phyloP scores from a whole-genome alignment of 2,888 invertebrate species.

The Gasteruption jaculator region DNA sequence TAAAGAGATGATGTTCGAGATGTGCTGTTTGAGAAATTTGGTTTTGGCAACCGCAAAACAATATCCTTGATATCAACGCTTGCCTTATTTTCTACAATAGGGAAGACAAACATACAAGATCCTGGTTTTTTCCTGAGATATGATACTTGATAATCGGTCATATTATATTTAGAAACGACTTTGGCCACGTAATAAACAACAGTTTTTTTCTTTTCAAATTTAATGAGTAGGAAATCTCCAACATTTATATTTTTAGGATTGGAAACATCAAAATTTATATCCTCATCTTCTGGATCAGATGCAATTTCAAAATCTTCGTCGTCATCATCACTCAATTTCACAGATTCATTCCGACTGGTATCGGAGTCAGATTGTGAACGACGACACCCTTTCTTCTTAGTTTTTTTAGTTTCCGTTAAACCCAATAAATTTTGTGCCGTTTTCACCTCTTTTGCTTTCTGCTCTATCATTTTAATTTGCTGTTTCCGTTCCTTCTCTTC shows the following conservation, averaged over 20 bases:
- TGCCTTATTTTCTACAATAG: too few species aligned
- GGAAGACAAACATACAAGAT: too few species aligned
- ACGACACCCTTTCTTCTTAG: constrained; percentile 1
- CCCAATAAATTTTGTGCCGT: constrained; percentile 7
- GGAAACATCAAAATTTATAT: constrained; percentile 1
- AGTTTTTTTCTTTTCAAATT: too few species aligned
- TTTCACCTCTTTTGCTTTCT: constrained; percentile 5
- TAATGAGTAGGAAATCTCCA: constrained; percentile 6
- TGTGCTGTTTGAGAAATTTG: constrained; percentile 5
- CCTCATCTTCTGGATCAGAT: too few species aligned
- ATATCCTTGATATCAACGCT: constrained; percentile 4
- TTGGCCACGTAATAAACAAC: too few species aligned
- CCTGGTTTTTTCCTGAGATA: too few species aligned
- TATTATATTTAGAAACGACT: too few species aligned
- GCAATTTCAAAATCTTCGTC: constrained; percentile 7
- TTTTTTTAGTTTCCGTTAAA: constrained; percentile 9
- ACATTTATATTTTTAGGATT: constrained; percentile 8
- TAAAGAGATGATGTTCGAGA: constrained; percentile 5
- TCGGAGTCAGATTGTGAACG: constrained; percentile 5
- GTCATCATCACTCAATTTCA: constrained; percentile 2
- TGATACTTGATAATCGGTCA: too few species aligned
- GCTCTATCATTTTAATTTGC: constrained; percentile 2
- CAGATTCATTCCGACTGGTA: constrained; percentile 4
- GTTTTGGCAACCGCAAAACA: constrained; percentile 7
- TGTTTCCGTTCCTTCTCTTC: constrained; percentile 6